Conservation (phyloP, 2,797 vertebrate genomes). For the Emydoidea blandingii region DNA sequence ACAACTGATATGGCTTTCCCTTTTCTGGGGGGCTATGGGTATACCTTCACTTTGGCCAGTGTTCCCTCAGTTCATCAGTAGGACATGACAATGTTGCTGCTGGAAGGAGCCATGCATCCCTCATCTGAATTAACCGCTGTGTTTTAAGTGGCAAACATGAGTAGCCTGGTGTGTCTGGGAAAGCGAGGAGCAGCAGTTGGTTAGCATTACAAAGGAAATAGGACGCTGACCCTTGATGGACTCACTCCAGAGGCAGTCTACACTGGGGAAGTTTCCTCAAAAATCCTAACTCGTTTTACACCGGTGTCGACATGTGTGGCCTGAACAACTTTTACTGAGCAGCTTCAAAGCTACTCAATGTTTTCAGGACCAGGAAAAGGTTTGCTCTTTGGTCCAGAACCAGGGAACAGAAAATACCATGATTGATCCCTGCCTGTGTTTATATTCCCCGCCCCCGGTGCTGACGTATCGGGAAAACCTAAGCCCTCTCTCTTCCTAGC, state of each 20-base stretch:
- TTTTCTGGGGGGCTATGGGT: background rate
- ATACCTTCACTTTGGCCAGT: background rate
- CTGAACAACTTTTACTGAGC: background rate
- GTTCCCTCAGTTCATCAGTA: rapidly evolving
- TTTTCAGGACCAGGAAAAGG: background rate
- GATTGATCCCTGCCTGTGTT: background rate
- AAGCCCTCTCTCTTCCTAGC: no score
- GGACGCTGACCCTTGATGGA: background rate
- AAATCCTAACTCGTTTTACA: background rate
- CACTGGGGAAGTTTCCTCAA: rapidly evolving
- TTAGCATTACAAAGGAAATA: background rate
- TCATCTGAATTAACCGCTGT: rapidly evolving
- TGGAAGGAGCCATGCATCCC: background rate
- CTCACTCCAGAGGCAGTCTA: background rate
- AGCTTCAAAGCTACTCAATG: rapidly evolving
- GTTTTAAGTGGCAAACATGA: background rate
- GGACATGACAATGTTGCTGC: background rate
- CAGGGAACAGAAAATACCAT: background rate
- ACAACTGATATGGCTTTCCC: background rate
- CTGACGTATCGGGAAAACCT: background rate
- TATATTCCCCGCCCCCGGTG: background rate
- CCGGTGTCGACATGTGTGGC: background rate
- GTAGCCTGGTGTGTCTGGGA: background rate
- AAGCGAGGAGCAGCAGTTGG: background rate
- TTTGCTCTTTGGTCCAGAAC: rapidly evolving